These are phyloP conservation scores for Sinopyrophorus schimmeli DNA, from an alignment of 2,888 invertebrate genomes.

Conservation along the genomic window DNA sequence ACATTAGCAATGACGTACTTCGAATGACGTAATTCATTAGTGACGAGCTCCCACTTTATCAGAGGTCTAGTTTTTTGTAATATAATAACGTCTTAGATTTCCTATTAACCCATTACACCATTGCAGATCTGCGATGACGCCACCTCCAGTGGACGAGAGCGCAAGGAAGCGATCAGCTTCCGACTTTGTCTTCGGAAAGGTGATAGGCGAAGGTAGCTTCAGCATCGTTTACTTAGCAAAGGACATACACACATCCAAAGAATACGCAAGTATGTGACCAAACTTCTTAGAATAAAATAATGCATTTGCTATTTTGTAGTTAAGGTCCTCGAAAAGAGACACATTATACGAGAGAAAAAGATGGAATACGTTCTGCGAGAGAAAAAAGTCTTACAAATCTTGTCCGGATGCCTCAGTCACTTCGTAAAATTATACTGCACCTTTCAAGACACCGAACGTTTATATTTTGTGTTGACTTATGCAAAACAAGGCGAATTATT, in stretches of 20 bases:
- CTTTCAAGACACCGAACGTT: conserved; percentile 90
- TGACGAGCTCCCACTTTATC: conserved; percentile 23
- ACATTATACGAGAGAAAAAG: conserved; percentile 92
- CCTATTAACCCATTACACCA: background rate
- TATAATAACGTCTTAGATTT: background rate
- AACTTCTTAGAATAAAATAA: background rate
- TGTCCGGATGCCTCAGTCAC: conserved; percentile 80
- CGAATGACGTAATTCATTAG: conserved; percentile 28
- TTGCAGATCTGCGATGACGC: conserved; percentile 46
- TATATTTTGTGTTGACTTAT: conserved; percentile 95
- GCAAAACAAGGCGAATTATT: conserved; percentile 94
- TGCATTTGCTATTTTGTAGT: too few relatives aligned
- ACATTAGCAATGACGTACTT: conserved; percentile 28
- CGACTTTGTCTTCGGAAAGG: conserved; percentile 94
- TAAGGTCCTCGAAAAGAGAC: conserved; percentile 96
- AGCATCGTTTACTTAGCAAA: conserved; percentile 94
- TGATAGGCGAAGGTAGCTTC: conserved; percentile 96
- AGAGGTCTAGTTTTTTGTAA: conserved; percentile 19
- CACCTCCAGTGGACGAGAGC: conserved; percentile 51
- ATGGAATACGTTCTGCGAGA: conserved; percentile 91
- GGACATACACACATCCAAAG: conserved; percentile 84
- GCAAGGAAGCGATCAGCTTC: conserved; percentile 70
- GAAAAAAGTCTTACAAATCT: conserved; percentile 88
- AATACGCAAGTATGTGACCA: conserved; percentile 89
- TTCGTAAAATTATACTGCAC: conserved; percentile 95